Conservation (phyloP, 2,888 invertebrate species). For the Celastrina argiolus region DNA sequence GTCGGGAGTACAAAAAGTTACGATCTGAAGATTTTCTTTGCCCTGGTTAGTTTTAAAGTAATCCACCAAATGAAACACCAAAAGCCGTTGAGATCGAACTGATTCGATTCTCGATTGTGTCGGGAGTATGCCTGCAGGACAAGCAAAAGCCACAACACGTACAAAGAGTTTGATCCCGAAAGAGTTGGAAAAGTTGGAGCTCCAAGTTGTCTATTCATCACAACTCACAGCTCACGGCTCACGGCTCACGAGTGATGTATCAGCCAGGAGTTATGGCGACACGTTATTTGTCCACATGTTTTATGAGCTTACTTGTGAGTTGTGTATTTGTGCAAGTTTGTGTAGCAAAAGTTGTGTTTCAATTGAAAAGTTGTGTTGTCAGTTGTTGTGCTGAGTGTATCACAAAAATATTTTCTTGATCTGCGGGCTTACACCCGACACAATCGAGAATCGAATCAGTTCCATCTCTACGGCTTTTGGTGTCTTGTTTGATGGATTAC, state of each 20-base stretch:
- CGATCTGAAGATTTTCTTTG: too few species aligned
- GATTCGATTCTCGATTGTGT: too few species aligned
- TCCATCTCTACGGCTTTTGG: too few species aligned
- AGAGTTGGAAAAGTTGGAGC: background rate
- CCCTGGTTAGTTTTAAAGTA: too few species aligned
- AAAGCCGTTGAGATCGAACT: too few species aligned
- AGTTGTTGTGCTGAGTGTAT: background rate
- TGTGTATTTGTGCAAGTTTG: background rate
- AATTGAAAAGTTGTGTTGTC: background rate
- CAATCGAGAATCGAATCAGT: too few species aligned
- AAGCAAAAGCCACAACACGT: background rate
- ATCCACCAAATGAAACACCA: too few species aligned
- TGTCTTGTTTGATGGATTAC: too few species aligned
- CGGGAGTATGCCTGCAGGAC: too few species aligned
- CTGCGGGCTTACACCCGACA: too few species aligned
- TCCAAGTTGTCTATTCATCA: background rate
- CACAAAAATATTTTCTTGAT: background rate
- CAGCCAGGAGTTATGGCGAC: background rate
- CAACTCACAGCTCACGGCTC: background rate
- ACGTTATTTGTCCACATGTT: slow-evolving; percentile 7
- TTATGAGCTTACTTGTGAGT: slow-evolving; percentile 5
- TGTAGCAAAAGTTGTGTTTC: background rate
- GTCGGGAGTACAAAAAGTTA: too few species aligned
- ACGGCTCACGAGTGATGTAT: background rate
- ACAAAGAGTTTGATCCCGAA: background rate